Conservation (phyloP, 2,888 invertebrate species). For the Poecilobothrus nobilitatus region DNA sequence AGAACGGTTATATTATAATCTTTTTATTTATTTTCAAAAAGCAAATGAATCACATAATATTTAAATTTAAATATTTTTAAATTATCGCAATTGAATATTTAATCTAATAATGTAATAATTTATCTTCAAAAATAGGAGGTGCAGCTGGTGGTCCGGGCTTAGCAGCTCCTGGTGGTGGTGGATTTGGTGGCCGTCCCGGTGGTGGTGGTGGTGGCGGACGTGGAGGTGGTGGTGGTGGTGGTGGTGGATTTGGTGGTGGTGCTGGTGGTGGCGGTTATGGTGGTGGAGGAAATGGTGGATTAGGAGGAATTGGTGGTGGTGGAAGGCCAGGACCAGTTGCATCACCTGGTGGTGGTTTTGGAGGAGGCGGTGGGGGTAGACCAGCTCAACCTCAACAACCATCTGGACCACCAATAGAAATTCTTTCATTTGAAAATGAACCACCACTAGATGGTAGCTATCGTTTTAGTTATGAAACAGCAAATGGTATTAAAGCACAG, state of each 20-base stretch:
- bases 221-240: constrained; percentile 17
- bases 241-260: constrained; percentile 14
- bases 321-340: constrained; percentile 29
- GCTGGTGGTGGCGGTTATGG: constrained; percentile 25
- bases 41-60: no score
- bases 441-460: constrained; percentile 53
- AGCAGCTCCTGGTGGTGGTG: constrained; percentile 31
- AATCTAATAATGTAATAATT: no score
- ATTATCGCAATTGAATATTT: no score
- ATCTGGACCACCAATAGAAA: constrained; percentile 45
- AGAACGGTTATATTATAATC: no score
- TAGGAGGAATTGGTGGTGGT: constrained; percentile 30
- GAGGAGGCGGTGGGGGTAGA: constrained; percentile 30
- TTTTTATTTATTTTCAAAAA: constrained; percentile 35
- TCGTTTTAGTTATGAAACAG: constrained; percentile 54
- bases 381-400: constrained; percentile 30
- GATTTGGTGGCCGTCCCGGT: background rate
- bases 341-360: constrained; percentile 30
- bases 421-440: constrained; percentile 50
- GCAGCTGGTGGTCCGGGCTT: constrained; percentile 43
- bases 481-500: constrained; percentile 54
- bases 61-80: no score
- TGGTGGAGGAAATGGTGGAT: constrained; percentile 37
- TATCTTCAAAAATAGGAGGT: constrained; percentile 39
- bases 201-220: constrained; percentile 25